Evolutionary conservation across 2,797 vertebrate species (phyloP).

Genomic region (Hydrocynus forskahlii): DNA sequence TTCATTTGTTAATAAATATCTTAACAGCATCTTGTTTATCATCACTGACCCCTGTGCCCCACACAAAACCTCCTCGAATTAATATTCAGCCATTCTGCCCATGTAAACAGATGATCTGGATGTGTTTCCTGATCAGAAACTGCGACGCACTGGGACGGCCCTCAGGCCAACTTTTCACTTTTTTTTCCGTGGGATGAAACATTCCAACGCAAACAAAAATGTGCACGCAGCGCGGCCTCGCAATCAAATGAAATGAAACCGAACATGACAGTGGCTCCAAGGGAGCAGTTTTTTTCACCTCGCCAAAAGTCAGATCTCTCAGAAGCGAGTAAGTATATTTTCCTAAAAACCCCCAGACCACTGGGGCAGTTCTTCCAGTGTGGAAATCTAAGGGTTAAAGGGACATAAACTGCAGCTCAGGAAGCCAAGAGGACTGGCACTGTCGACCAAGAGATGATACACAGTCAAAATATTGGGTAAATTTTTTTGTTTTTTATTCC

Average conservation of each 20-base stretch:
- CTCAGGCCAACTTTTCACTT: constrained; percentile 42
- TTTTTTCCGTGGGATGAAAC: constrained; percentile 40
- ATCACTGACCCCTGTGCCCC: constrained; percentile 2
- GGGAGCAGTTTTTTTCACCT: constrained; percentile 52
- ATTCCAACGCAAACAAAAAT: constrained; percentile 65
- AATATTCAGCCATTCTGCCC: constrained; percentile 54
- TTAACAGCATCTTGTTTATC: not conserved
- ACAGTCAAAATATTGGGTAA: constrained; percentile 42
- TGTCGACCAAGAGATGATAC: constrained; percentile 61
- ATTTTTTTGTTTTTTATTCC: too few relatives aligned
- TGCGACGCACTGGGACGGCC: constrained; percentile 45
- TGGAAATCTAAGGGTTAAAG: constrained; percentile 65
- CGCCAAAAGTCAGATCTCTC: constrained; percentile 70
- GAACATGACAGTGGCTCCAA: constrained; percentile 58
- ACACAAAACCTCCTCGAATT: constrained; percentile 55
- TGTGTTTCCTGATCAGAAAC: constrained; percentile 60
- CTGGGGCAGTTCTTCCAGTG: constrained; percentile 15
- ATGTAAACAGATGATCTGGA: constrained; percentile 63
- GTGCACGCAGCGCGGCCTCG: constrained; percentile 48
- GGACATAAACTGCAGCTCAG: constrained; percentile 54
- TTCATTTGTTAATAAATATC: constrained; percentile 8
- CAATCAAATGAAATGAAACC: constrained; percentile 67
- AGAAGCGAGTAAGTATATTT: constrained; percentile 65
- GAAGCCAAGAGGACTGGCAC: constrained; percentile 56
- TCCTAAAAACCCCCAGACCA: constrained; percentile 56